Percentiles rank a stretch among this genome's conserved stretches.
phyloP scores from a whole-genome alignment of 2,113 vertebrate species.

The Thermophis baileyi region DNA sequence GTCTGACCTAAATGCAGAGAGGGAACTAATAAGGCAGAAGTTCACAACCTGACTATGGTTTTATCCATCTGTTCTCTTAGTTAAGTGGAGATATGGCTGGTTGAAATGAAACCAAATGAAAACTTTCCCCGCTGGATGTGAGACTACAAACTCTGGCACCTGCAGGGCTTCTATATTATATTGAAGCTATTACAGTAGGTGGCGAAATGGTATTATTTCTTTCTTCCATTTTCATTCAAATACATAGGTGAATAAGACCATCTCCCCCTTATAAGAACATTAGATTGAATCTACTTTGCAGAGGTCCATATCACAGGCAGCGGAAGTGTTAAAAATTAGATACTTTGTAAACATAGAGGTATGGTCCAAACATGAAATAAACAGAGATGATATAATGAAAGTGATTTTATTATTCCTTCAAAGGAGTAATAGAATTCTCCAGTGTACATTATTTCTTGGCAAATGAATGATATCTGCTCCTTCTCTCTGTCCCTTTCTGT shows the following conservation, averaged over 20 bases:
- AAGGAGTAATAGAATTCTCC: neutral
- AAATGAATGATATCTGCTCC: neutral
- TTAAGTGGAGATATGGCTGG: neutral
- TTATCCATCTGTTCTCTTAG: neutral
- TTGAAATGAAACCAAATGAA: neutral
- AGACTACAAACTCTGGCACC: too few relatives aligned
- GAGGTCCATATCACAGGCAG: neutral
- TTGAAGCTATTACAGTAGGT: neutral
- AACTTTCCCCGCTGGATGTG: neutral
- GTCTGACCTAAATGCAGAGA: conserved; percentile 81
- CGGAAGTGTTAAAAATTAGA: neutral
- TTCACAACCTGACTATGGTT: neutral
- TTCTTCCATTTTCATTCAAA: neutral
- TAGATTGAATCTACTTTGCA: neutral
- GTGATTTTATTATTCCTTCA: neutral
- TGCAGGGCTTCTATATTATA: neutral
- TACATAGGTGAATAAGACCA: neutral
- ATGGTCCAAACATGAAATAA: neutral
- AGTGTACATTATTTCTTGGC: neutral
- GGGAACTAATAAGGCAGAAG: neutral
- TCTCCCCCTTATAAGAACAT: neutral
- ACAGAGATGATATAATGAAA: neutral
- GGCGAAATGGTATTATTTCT: neutral
- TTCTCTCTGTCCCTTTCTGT: neutral
- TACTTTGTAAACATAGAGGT: neutral